Evolutionary conservation across 2,797 vertebrate species (phyloP), one percentile per base, ranked within the genome.

Genomic region (Megaceryle alcyon): DNA sequence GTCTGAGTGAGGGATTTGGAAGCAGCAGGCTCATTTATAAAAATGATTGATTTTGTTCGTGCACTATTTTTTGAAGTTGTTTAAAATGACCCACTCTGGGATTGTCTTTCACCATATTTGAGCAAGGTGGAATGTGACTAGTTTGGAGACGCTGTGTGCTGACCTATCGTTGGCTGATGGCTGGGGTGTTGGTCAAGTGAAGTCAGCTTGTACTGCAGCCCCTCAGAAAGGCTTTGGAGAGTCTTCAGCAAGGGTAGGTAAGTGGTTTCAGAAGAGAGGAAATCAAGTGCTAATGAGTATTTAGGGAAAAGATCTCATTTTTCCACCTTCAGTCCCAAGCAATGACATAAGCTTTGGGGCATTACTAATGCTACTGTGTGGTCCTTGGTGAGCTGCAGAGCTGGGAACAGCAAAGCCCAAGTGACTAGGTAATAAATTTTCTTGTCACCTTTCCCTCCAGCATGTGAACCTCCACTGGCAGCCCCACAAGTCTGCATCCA

Each of bases 401-500:
- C 33, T 48, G 33, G 29, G 82, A 87, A 61, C 0, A 5, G 46
- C 49, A 79, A 70, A 91, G 16, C 19, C 16, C 68, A 39, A 64
- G 46, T 41, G 46, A 89, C 37, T 14, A 43, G 26, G 16, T 56
- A 53, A 57, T 0, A 25, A 31, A 1, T 79, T 60, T 71, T 25
- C 77, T 60, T 72, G 31, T 41, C 7, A 4, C 37, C 63, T 57
- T 60, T 89, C 6, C 9, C 19, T 79, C 10, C 5, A 8, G 8
- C 20, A 20, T 18, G 35, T 65, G 22, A 78, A 44, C 10, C 23
- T 61, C 57, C 53, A 15, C 4, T 6, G 9, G 43, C 61, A 80
- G 39, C 31, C n/a, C 39, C 70, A 18, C 49, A 48, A 22, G 1
- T 10, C 6, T 0, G 10, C 0, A 4, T 9, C 28, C 54, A 43